Evolutionary conservation across 2,888 invertebrate species (phyloP).

Genomic region (Caenorhabditis sulstoni): DNA sequence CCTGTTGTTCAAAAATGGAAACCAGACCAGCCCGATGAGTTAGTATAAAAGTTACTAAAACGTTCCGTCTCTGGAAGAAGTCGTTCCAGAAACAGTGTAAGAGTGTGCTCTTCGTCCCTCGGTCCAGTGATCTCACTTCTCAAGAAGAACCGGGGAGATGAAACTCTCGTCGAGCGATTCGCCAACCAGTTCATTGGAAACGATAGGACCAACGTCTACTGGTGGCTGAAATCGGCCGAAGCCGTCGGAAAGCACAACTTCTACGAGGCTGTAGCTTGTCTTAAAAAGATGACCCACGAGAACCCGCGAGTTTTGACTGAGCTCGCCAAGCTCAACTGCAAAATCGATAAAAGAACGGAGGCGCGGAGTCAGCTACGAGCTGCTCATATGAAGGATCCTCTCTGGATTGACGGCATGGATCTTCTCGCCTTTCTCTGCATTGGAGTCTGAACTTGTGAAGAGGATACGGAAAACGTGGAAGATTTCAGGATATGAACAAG

Average conservation of each 20-base stretch:
- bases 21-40: slow-evolving; percentile 18
- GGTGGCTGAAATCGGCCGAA: slow-evolving; percentile 44
- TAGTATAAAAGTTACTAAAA: background rate
- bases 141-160: slow-evolving; percentile 4
- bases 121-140: slow-evolving; percentile 8
- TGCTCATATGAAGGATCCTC: slow-evolving; percentile 9
- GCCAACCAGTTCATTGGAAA: slow-evolving; percentile 8
- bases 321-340: slow-evolving; percentile 30
- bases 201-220: slow-evolving; percentile 12
- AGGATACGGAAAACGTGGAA: no score
- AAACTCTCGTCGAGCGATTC: background rate
- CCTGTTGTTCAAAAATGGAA: slow-evolving; percentile 5
- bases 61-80: no score
- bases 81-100: slow-evolving; percentile 29
- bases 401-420: slow-evolving; percentile 57
- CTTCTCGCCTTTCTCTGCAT: slow-evolving; percentile 33
- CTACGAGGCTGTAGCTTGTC: slow-evolving; percentile 24
- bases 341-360: slow-evolving; percentile 30
- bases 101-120: slow-evolving; percentile 17
- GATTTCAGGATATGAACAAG: slow-evolving; percentile 22
- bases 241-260: slow-evolving; percentile 18
- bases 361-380: slow-evolving; percentile 26
- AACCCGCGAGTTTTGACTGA: slow-evolving; percentile 35
- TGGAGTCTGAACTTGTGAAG: slow-evolving; percentile 20
- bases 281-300: slow-evolving; percentile 42